phyloP scores from a whole-genome alignment of 2,797 vertebrate species.

The Malurus splendens region DNA sequence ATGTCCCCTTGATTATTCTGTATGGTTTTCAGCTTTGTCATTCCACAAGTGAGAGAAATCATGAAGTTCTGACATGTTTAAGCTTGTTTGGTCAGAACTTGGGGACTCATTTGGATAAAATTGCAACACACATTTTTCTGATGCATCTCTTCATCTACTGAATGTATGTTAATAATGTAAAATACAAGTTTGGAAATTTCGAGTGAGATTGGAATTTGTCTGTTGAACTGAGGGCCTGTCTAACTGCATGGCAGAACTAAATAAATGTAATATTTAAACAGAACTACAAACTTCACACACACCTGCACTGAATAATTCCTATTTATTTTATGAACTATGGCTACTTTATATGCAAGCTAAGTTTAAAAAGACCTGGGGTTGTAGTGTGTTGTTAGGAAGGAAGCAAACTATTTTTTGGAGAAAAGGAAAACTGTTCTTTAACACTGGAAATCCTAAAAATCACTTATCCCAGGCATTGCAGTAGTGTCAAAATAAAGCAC shows the following conservation, averaged over 20 bases:
- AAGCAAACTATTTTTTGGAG: background rate
- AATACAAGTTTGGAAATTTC: background rate
- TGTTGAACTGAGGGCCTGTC: background rate
- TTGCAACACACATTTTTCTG: background rate
- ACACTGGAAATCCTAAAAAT: background rate
- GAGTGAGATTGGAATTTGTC: background rate
- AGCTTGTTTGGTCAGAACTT: background rate
- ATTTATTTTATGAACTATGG: background rate
- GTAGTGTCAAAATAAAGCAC: background rate
- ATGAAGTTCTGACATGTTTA: background rate
- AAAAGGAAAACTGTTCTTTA: background rate
- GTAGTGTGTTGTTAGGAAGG: background rate
- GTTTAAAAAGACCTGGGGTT: background rate
- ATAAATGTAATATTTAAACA: background rate
- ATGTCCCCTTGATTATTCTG: background rate
- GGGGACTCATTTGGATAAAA: background rate
- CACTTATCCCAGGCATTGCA: background rate
- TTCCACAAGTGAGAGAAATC: background rate
- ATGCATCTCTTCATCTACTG: background rate
- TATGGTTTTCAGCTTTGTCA: background rate
- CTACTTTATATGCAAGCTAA: background rate
- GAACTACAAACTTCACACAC: background rate
- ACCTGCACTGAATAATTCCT: background rate
- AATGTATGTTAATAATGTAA: background rate
- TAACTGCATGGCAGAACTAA: background rate